Base-by-base conservation (phyloP, 1,140 invertebrate species). In the Hetaerina americana region DNA sequence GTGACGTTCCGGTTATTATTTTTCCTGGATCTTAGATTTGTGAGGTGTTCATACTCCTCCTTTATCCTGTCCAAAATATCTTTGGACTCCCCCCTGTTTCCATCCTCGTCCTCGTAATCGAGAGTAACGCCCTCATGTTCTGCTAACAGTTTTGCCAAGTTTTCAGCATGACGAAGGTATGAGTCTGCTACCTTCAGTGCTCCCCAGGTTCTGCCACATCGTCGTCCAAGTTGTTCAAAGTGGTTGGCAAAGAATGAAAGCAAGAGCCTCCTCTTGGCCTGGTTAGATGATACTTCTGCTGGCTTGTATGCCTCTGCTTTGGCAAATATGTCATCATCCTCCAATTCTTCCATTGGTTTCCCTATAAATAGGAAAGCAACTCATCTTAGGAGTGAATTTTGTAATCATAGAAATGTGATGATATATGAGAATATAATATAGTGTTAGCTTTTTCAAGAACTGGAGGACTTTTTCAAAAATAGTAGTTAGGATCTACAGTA, bases 171-270 rank as follows among this genome's bases (percentile, higher is more conserved):
- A 68, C 88, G 83, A 12, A 92, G 78, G 73, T 90, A 92, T 25
- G 88, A 83, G 0, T 84, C 78, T 27, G 87, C 87, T 75, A 88
- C 85, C 66, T 81, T 78, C 26, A 82, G 79, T 0, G 87, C 83
- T 22, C 85, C 82, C 71, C 87, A 85, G 69, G 84, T 83, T 70
- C 86, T 83, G 75, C 86, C 87, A 26, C 40, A 57, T 10, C 40
- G 15, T 12, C 10, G 80, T 0, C 87, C 87, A 81, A 90, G 89
- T 70, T 86, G 80, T 22, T 90, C 83, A 72, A 90, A 91, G 74
- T 89, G 88, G 22, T 84, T 78, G 31, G 89, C 87, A 73, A 93
- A 90, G 70, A 90, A 86, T 73, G 87, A 84, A 0, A 92, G 78
- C 12, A 79, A 57, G 25, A 67, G 66, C 24, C 74, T 72, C 12